Percentiles rank a stretch among this genome's conserved stretches.
phyloP scores from a whole-genome alignment of 37 sponge, comb jelly and placozoan genomes.

The Cliona cf. orientalis region DNA sequence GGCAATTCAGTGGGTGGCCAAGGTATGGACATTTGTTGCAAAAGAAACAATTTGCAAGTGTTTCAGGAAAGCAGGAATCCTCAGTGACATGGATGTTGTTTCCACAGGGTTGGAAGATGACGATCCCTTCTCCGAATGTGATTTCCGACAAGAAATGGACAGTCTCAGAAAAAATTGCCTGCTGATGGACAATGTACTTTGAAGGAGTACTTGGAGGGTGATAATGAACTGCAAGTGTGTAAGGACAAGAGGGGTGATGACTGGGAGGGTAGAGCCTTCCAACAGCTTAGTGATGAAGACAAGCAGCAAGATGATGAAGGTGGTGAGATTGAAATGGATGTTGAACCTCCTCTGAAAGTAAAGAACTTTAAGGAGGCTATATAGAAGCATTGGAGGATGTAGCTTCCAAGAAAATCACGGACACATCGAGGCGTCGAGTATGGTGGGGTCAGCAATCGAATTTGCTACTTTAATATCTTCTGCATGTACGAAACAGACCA shows the following conservation, averaged over 20 bases:
- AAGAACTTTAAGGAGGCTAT: background rate
- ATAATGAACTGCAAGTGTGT: background rate
- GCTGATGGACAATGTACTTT: background rate
- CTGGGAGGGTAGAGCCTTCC: background rate
- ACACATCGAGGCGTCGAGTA: background rate
- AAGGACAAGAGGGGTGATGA: background rate
- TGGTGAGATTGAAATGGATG: background rate
- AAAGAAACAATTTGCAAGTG: constrained; percentile 48
- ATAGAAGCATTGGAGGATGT: background rate
- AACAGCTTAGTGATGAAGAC: background rate
- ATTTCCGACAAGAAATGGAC: background rate
- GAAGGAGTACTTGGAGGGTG: background rate
- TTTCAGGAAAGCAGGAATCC: constrained; percentile 60
- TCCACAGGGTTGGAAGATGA: background rate
- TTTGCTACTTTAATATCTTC: background rate
- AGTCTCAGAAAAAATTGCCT: background rate
- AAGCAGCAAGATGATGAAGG: background rate
- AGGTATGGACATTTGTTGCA: constrained; percentile 20
- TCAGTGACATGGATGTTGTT: background rate
- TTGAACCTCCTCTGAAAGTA: background rate
- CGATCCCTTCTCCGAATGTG: constrained; percentile 7
- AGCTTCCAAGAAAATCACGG: background rate
- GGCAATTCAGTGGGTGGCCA: constrained; percentile 68
- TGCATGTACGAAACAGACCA: background rate
- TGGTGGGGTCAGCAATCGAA: background rate